phyloP scores from a whole-genome alignment of 2,113 vertebrate genomes.

The Phrynosoma blainvillii region DNA sequence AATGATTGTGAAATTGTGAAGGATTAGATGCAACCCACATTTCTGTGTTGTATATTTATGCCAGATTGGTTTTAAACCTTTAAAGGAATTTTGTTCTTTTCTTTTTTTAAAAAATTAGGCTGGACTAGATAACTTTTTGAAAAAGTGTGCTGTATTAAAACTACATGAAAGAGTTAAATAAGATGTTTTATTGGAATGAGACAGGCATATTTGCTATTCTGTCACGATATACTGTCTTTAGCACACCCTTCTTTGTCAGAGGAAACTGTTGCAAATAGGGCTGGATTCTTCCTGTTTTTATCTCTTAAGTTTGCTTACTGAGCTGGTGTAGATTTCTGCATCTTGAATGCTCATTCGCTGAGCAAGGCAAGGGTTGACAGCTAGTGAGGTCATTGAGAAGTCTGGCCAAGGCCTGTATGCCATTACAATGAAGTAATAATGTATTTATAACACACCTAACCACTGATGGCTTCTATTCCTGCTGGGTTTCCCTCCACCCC shows the following conservation, averaged over 20 bases:
- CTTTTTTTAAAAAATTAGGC: not conserved
- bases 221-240: not conserved
- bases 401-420: slow-evolving; percentile 77
- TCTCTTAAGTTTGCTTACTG: slow-evolving; percentile 34
- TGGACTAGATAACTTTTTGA: not conserved
- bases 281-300: not conserved
- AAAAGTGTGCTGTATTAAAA: not conserved
- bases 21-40: too few relatives aligned
- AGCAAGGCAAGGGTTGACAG: slow-evolving; percentile 67
- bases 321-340: not conserved
- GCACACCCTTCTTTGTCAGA: not conserved
- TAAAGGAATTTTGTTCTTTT: too few relatives aligned
- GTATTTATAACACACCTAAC: slow-evolving; percentile 83
- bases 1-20: not conserved
- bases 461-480: slow-evolving; percentile 76
- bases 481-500: slow-evolving; percentile 30
- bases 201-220: not conserved
- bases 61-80: too few relatives aligned
- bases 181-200: not conserved
- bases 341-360: slow-evolving; percentile 49
- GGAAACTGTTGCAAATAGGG: not conserved
- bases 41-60: too few relatives aligned
- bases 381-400: slow-evolving; percentile 77
- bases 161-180: not conserved
- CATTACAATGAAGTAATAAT: slow-evolving; percentile 83